Conservation (phyloP, 2,113 vertebrate species). For the Ellobius talpinus region DNA sequence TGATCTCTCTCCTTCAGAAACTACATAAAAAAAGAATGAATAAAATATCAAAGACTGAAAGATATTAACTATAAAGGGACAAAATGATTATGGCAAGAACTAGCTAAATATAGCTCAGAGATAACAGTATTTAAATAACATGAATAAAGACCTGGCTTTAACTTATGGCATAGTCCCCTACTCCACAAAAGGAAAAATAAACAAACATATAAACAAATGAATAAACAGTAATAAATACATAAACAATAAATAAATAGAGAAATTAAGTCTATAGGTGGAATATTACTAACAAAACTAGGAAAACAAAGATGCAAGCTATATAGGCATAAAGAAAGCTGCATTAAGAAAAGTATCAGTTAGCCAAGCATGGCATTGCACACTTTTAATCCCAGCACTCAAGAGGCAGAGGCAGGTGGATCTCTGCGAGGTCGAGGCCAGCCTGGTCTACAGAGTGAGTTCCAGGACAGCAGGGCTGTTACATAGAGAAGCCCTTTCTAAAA, state of each 20-base stretch:
- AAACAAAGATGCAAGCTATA: neutral
- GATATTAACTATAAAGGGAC: neutral
- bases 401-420: too few species aligned
- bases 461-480: too few species aligned
- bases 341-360: neutral
- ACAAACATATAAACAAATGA: too few species aligned
- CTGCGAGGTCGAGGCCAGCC: too few species aligned
- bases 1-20: slow-evolving; percentile 34
- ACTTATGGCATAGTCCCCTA: neutral
- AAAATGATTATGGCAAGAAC: neutral
- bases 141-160: neutral
- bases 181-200: too few species aligned
- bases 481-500: too few species aligned
- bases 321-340: neutral
- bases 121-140: neutral
- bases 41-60: neutral
- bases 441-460: too few species aligned
- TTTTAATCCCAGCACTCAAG: too few species aligned
- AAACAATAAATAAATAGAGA: neutral
- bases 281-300: neutral
- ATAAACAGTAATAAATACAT: too few species aligned
- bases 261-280: neutral
- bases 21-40: neutral
- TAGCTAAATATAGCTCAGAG: neutral
- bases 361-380: too few species aligned